phyloP scores from a whole-genome alignment of 2,113 vertebrate genomes.

The Rissa tridactyla region DNA sequence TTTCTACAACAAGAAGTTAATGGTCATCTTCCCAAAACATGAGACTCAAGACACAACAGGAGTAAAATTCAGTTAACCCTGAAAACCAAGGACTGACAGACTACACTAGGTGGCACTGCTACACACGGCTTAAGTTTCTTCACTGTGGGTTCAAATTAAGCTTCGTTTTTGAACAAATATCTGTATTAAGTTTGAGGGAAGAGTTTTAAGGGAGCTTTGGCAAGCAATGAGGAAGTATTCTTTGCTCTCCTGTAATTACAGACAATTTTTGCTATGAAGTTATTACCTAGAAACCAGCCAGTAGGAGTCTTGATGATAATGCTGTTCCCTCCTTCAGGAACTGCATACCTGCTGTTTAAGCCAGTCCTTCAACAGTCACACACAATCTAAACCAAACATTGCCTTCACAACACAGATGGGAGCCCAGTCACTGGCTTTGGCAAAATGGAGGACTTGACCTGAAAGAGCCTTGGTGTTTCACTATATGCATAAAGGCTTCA shows the following conservation, averaged over 20 bases:
- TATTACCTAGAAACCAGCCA: not conserved
- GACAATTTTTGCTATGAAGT: not conserved
- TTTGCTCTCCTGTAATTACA: not conserved
- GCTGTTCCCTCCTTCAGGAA: not conserved
- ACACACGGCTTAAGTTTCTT: not conserved
- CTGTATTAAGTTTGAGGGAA: not conserved
- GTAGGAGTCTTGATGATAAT: not conserved
- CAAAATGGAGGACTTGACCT: not conserved
- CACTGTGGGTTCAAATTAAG: not conserved
- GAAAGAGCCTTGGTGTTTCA: not conserved
- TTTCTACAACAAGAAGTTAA: not conserved
- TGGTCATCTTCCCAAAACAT: not conserved
- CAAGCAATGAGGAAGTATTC: not conserved
- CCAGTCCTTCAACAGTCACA: not conserved
- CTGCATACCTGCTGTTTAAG: not conserved
- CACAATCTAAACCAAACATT: not conserved
- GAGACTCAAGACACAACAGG: not conserved
- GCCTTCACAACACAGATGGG: not conserved
- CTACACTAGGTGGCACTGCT: constrained; percentile 59
- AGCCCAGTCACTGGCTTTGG: not conserved
- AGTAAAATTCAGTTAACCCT: not conserved
- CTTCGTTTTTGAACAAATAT: not conserved
- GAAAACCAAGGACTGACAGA: not conserved
- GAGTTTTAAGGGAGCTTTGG: not conserved
- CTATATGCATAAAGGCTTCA: not conserved